These are phyloP conservation scores for Chiridota heheva DNA, from an alignment of 35 echinoderm and acorn worm species.

Conservation along the genomic window DNA sequence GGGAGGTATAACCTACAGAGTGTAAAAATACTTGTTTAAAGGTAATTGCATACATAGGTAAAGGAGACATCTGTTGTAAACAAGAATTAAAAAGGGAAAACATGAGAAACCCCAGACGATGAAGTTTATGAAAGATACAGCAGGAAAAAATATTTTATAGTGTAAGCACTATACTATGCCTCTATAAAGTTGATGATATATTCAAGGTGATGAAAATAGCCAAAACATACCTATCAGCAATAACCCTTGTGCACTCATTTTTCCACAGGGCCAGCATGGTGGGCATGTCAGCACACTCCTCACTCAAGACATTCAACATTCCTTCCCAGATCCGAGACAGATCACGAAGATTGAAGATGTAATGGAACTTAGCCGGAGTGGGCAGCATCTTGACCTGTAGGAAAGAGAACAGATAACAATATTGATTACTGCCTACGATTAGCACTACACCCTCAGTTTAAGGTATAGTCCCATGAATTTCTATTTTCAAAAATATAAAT, in stretches of 20 bases:
- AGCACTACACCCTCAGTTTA: neutral
- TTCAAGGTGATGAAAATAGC: too few relatives aligned
- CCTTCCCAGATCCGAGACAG: constrained; percentile 94
- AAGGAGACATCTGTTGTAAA: too few relatives aligned
- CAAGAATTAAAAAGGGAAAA: too few relatives aligned
- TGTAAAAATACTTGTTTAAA: too few relatives aligned
- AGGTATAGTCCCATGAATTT: neutral
- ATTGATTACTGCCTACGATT: neutral
- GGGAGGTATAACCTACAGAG: too few relatives aligned
- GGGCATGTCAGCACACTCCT: constrained; percentile 67
- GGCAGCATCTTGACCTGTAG: constrained; percentile 91
- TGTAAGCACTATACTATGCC: too few relatives aligned
- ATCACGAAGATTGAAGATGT: constrained; percentile 92
- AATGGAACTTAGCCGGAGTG: constrained; percentile 98
- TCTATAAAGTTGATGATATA: too few relatives aligned
- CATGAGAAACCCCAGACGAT: too few relatives aligned
- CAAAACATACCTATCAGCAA: constrained; percentile 98
- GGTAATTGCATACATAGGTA: too few relatives aligned
- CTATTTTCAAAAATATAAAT: neutral
- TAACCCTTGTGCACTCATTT: constrained; percentile 91
- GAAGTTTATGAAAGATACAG: too few relatives aligned
- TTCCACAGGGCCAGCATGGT: constrained; percentile 89
- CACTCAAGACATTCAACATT: constrained; percentile 81
- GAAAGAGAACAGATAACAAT: neutral
- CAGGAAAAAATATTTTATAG: too few relatives aligned